Evolutionary conservation across 2,113 vertebrate genomes (phyloP).

Genomic region (Lagopus leucura): DNA sequence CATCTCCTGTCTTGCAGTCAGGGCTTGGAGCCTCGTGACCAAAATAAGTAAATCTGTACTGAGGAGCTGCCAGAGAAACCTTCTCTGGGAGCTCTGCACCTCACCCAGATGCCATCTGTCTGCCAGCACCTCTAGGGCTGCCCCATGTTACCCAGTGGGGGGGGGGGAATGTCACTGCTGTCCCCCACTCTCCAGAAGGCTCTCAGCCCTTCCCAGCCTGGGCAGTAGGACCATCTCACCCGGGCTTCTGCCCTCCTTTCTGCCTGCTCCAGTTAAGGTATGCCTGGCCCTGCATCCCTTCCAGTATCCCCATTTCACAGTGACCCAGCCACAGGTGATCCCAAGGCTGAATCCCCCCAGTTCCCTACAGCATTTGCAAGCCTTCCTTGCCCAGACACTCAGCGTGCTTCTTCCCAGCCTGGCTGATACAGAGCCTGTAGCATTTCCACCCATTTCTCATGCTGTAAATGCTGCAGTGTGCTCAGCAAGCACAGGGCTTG

Average conservation of each 20-base stretch:
- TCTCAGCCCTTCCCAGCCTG: not conserved
- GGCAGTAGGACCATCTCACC: not conserved
- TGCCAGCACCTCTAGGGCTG: not conserved
- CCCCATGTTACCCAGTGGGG: rapidly evolving
- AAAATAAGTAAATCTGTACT: not conserved
- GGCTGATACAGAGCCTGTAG: not conserved
- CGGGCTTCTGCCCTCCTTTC: not conserved
- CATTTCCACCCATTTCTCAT: too few relatives aligned
- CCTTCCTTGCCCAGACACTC: not conserved
- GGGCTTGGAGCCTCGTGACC: not conserved
- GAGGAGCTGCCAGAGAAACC: not conserved
- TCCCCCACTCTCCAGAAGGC: not conserved
- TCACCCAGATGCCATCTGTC: rapidly evolving
- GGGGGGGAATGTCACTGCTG: not conserved
- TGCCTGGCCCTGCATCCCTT: not conserved
- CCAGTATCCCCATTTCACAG: rapidly evolving
- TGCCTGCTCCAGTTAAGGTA: rapidly evolving
- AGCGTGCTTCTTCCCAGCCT: not conserved
- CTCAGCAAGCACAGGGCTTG: not conserved
- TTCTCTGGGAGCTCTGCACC: not conserved
- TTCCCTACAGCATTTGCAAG: not conserved
- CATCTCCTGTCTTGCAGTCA: rapidly evolving
- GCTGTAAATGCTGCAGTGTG: rapidly evolving
- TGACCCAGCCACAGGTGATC: not conserved
- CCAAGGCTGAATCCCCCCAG: not conserved